phyloP scores from a whole-genome alignment of 2,888 invertebrate species.

The Sarcophaga carnaria region DNA sequence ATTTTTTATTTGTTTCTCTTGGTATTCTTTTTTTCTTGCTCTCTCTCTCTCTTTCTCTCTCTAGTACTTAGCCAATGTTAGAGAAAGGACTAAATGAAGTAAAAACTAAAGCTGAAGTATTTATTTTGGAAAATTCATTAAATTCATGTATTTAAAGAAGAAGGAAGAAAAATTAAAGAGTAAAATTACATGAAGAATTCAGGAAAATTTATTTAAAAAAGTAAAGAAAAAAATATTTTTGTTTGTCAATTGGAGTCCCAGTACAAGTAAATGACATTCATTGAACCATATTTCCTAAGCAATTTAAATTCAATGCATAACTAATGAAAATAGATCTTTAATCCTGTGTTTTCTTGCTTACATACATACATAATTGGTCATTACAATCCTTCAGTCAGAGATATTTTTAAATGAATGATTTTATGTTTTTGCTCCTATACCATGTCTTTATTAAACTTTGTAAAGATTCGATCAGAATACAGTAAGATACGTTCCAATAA shows the following conservation, averaged over 20 bases:
- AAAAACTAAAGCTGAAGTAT: constrained; percentile 18
- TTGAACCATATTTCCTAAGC: constrained; percentile 25
- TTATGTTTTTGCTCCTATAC: no score
- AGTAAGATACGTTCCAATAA: no score
- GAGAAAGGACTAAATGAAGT: constrained; percentile 30
- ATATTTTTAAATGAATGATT: neutral
- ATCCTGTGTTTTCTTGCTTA: no score
- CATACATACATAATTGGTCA: no score
- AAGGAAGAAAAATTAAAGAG: no score
- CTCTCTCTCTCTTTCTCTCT: neutral
- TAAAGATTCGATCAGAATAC: no score
- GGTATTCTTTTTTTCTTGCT: neutral
- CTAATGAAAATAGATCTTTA: constrained; percentile 29
- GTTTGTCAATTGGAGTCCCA: no score
- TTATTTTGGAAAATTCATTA: constrained; percentile 36
- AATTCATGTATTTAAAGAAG: neutral
- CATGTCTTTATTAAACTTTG: no score
- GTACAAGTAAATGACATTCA: neutral
- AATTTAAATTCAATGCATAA: constrained; percentile 58
- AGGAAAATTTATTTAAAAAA: constrained; percentile 8
- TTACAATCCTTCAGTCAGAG: no score
- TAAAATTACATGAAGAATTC: neutral
- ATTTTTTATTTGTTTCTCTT: constrained; percentile 51
- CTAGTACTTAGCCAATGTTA: neutral
- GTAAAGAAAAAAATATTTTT: neutral